phyloP scores from a whole-genome alignment of 2,888 invertebrate genomes.

The Cerceris ruficornis region DNA sequence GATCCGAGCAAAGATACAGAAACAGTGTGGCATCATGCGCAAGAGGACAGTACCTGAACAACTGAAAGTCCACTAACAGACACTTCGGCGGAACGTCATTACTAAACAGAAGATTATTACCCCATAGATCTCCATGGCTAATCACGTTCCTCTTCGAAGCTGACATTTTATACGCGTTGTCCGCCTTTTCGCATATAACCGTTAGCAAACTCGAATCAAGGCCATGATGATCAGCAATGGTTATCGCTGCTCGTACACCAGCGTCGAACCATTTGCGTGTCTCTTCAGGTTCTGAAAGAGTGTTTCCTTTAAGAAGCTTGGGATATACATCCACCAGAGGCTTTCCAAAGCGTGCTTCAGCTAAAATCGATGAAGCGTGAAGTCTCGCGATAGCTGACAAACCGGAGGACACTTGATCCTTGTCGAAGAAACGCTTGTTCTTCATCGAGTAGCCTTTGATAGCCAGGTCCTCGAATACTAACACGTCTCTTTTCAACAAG shows the following conservation, averaged over 20 bases:
- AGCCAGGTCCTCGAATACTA: slow-evolving; percentile 81
- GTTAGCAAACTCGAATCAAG: slow-evolving; percentile 57
- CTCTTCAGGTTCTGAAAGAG: slow-evolving; percentile 56
- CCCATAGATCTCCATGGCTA: slow-evolving; percentile 86
- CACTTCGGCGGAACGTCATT: slow-evolving; percentile 83
- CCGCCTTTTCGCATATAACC: slow-evolving; percentile 58
- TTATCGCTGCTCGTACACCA: slow-evolving; percentile 61
- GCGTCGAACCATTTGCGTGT: slow-evolving; percentile 65
- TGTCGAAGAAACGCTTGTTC: slow-evolving; percentile 60
- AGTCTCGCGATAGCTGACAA: slow-evolving; percentile 71
- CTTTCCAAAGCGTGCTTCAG: slow-evolving; percentile 68
- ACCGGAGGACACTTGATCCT: slow-evolving; percentile 66
- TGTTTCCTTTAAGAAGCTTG: slow-evolving; percentile 66
- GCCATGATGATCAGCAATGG: slow-evolving; percentile 68
- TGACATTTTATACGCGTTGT: slow-evolving; percentile 50
- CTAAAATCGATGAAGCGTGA: slow-evolving; percentile 75
- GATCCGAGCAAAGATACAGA: slow-evolving; percentile 83
- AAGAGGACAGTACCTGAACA: slow-evolving; percentile 86
- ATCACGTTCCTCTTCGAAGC: slow-evolving; percentile 82
- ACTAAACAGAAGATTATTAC: slow-evolving; percentile 85
- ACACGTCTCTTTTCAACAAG: slow-evolving; percentile 68
- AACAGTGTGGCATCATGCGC: slow-evolving; percentile 85
- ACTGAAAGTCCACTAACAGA: slow-evolving; percentile 87
- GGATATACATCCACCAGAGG: slow-evolving; percentile 68
- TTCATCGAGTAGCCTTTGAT: slow-evolving; percentile 70